Percentiles rank a stretch among this genome's conserved stretches.
Conservation (phyloP, 2,113 vertebrate genomes). For the Ancistrus triradiatus region DNA sequence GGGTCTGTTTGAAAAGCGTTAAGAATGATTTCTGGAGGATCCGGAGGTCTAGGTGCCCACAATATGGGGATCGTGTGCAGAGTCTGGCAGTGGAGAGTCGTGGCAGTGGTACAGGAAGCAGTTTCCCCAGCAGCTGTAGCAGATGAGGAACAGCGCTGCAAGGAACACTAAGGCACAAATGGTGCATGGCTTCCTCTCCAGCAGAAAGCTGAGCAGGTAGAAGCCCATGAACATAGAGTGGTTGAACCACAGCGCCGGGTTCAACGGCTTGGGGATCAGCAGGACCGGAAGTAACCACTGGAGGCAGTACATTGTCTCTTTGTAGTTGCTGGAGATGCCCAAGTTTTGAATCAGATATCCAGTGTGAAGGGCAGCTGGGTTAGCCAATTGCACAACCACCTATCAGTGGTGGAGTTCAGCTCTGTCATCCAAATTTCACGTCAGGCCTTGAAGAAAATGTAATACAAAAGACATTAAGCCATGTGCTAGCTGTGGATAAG, state of each 20-base stretch:
- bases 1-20: conserved; percentile 35
- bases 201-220: conserved; percentile 97
- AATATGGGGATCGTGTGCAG: conserved; percentile 87
- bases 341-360: conserved; percentile 32
- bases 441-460: conserved; percentile 38
- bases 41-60: conserved; percentile 82
- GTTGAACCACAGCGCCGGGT: conserved; percentile 97
- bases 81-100: conserved; percentile 82
- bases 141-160: conserved; percentile 94
- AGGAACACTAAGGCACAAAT: conserved; percentile 99
- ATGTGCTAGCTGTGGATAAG: no score
- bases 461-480: no score
- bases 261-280: conserved; percentile 97
- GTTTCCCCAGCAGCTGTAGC: conserved; percentile 99
- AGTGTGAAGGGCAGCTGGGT: conserved; percentile 1
- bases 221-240: conserved; percentile 99
- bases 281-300: conserved; percentile 98
- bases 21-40: neutral
- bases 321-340: conserved; percentile 7
- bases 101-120: conserved; percentile 98
- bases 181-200: conserved; percentile 98
- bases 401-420: conserved; percentile 24
- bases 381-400: conserved; percentile 11
- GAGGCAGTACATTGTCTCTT: conserved; percentile 90
- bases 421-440: conserved; percentile 25